A percentile compares a stretch with the other conserved stretches of the same genome.
phyloP scores from a whole-genome alignment of 2,888 invertebrate genomes.

The Diploptera punctata region DNA sequence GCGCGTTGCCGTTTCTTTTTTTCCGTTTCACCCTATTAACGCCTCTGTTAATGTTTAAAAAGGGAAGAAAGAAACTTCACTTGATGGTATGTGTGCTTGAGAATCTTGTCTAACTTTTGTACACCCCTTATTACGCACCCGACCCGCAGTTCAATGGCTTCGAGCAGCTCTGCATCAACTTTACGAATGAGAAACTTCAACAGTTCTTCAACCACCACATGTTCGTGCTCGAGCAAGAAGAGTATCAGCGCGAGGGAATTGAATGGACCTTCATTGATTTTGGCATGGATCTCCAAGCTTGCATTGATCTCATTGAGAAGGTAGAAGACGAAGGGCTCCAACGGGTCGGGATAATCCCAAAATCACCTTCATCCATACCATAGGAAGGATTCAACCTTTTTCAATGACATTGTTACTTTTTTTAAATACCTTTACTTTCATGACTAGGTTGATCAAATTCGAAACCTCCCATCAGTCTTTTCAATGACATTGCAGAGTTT shows the following conservation, averaged over 20 bases:
- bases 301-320: constrained; percentile 83
- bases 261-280: constrained; percentile 94
- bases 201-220: constrained; percentile 96
- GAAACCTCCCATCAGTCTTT: no score
- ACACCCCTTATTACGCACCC: constrained; percentile 21
- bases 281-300: constrained; percentile 88
- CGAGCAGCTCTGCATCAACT: constrained; percentile 94
- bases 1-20: no score
- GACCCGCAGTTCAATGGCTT: constrained; percentile 80
- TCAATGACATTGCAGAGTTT: no score
- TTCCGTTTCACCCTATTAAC: no score
- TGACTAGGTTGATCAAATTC: no score
- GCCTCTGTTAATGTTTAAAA: no score
- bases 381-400: no score
- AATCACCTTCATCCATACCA: not conserved
- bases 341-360: not conserved
- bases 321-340: constrained; percentile 52
- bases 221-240: constrained; percentile 94
- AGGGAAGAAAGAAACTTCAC: no score
- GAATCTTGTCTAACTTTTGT: constrained; percentile 37
- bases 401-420: no score
- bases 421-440: no score
- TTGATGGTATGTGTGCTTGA: constrained; percentile 7
- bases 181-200: constrained; percentile 89
- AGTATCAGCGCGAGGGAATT: constrained; percentile 90